phyloP scores from a whole-genome alignment of 2,888 invertebrate genomes.

The Oasisia sp. region DNA sequence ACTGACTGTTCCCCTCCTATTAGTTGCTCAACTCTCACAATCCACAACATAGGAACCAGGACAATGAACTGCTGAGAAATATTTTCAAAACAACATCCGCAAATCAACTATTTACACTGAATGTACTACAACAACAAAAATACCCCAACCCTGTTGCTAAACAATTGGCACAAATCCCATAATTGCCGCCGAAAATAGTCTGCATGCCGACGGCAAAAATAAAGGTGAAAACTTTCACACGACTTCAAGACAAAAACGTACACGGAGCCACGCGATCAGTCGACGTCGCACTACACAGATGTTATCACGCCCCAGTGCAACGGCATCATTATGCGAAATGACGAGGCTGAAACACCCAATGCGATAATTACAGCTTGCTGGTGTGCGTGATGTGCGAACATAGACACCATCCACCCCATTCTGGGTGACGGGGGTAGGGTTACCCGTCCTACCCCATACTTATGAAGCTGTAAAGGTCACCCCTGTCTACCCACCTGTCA shows the following conservation, averaged over 20 bases:
- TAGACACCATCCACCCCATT: conserved; percentile 5
- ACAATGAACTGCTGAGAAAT: background rate
- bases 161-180: background rate
- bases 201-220: background rate
- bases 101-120: background rate
- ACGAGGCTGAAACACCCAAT: background rate
- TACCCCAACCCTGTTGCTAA: background rate
- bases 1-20: background rate
- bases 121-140: background rate
- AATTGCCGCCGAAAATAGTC: background rate
- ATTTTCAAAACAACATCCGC: background rate
- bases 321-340: background rate
- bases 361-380: background rate
- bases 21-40: background rate
- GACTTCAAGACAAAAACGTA: conserved; percentile 3
- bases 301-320: background rate
- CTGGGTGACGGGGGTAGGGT: background rate
- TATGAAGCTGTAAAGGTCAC: conserved; percentile 11
- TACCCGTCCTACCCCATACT: background rate
- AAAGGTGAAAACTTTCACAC: background rate
- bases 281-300: background rate
- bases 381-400: background rate
- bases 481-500: background rate
- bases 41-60: background rate
- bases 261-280: background rate